Evolutionary conservation across 2,113 vertebrate species (phyloP), one percentile per base, ranked within the genome.

Genomic region (Ibidorhyncha struthersii): DNA sequence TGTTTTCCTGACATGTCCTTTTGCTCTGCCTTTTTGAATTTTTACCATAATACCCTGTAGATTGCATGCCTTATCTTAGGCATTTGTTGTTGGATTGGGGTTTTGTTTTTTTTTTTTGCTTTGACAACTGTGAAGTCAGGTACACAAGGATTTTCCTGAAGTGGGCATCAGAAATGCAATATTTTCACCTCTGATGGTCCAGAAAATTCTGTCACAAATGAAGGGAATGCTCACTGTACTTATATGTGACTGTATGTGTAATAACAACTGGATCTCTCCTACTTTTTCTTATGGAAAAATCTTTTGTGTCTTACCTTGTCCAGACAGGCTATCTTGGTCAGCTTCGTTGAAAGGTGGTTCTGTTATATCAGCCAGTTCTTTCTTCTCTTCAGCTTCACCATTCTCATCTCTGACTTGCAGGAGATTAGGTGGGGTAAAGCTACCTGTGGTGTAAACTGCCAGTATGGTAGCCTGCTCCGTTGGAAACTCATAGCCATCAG

Each of bases 301-400:
- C 17, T 49, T 70, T 90, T 23, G 22, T 47, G 49, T 40, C 93
- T 73, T 95, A 95, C 96, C 88, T 97, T 97, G 94, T 63, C 7
- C 85, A 65, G 82, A 19, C 2, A 52, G 27, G 38, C 25, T 82
- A 3, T 89, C 88, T 65, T 34, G 86, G 73, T 85, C 71, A 2
- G 63, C 13, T 72, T 74, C 89, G 66, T 81, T 23, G 52, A 26
- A 40, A 58, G 84, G 41, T 59, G 72, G 23, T 45, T 92, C 87
- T 80, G 70, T 56, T 70, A 1, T 34, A 18, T 58, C 49, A 21
- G 34, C 45, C 59, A 61, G 40, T 6, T 92, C 93, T 55, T 85
- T 40, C 81, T 63, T 40, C 58, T 22, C 80, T 23, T 93, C 86
- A 82, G 36, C 72, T 56, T 82, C 90, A 10, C 11, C 72, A 2